Percentiles rank a stretch among this genome's conserved stretches.
Evolutionary conservation across 2,888 invertebrate genomes (phyloP).

Genomic region (Caenorhabditis sp.): DNA sequence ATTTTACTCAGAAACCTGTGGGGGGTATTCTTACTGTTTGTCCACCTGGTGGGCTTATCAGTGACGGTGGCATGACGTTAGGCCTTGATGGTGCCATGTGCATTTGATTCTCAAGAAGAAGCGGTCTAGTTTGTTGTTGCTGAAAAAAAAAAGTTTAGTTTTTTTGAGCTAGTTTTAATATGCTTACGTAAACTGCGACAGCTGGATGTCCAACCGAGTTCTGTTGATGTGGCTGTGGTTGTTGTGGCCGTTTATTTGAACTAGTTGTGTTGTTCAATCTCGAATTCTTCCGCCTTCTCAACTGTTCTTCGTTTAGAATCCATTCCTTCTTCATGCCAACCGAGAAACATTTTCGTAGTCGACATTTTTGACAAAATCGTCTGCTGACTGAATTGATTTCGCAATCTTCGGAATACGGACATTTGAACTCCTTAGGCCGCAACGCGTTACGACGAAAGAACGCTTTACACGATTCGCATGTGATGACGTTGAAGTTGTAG

Average conservation of each 20-base stretch:
- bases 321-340: constrained; percentile 97
- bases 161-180: not conserved
- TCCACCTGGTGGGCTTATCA: constrained; percentile 37
- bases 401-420: constrained; percentile 68
- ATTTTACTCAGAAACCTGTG: no score
- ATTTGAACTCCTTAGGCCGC: constrained; percentile 78
- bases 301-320: constrained; percentile 93
- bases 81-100: constrained; percentile 30
- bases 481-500: constrained; percentile 69
- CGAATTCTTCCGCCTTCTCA: constrained; percentile 68
- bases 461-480: constrained; percentile 89
- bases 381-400: constrained; percentile 67
- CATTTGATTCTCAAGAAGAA: constrained; percentile 36
- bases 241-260: constrained; percentile 23
- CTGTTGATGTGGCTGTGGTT: constrained; percentile 13
- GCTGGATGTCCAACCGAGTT: constrained; percentile 22
- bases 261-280: constrained; percentile 61
- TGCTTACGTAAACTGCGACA: constrained; percentile 39
- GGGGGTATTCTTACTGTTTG: constrained; percentile 25
- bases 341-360: constrained; percentile 87
- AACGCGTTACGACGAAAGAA: constrained; percentile 93
- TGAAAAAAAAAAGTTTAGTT: constrained; percentile 11
- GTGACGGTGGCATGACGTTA: constrained; percentile 30
- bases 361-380: constrained; percentile 93
- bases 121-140: constrained; percentile 29